Evolutionary conservation across 2,113 vertebrate species (phyloP).

Genomic region (Dromas ardeola): DNA sequence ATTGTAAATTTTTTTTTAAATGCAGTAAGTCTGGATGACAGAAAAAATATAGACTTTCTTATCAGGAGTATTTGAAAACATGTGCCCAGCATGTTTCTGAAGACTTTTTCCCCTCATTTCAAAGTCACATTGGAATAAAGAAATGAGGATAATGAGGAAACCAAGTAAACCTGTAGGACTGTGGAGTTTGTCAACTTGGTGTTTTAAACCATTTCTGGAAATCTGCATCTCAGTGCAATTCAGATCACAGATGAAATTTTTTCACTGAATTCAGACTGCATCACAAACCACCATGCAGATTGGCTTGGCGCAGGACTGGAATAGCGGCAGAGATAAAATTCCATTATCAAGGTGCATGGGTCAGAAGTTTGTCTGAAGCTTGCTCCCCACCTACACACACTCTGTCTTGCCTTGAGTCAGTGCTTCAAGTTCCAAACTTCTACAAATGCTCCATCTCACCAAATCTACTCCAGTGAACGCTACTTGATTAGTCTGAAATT

Average conservation of each 20-base stretch:
- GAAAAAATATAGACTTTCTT: constrained; percentile 68
- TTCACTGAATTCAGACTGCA: constrained; percentile 1
- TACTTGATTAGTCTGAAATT: not conserved
- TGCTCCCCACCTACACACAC: not conserved
- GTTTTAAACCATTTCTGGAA: constrained; percentile 49
- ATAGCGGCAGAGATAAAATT: not conserved
- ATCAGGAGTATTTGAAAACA: constrained; percentile 66
- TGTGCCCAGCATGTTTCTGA: constrained; percentile 63
- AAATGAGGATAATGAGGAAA: constrained; percentile 48
- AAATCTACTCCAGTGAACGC: not conserved
- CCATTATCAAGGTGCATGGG: not conserved
- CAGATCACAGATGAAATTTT: constrained; percentile 18
- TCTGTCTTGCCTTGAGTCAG: constrained; percentile 29
- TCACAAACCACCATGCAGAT: not conserved
- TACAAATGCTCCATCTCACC: constrained; percentile 40
- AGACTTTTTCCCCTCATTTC: constrained; percentile 66
- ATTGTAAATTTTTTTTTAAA: constrained; percentile 69
- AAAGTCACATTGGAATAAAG: constrained; percentile 43
- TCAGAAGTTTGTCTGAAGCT: constrained; percentile 28
- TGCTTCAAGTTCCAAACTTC: constrained; percentile 18
- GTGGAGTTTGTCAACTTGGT: constrained; percentile 3
- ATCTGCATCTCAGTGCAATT: constrained; percentile 38
- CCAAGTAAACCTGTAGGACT: constrained; percentile 36
- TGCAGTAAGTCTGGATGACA: constrained; percentile 63
- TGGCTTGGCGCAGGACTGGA: not conserved